Percentiles rank a stretch among this genome's conserved stretches.
These are phyloP conservation scores for Thysanoteuthis rhombus DNA, from an alignment of 2,888 invertebrate genomes.

Conservation along the genomic window DNA sequence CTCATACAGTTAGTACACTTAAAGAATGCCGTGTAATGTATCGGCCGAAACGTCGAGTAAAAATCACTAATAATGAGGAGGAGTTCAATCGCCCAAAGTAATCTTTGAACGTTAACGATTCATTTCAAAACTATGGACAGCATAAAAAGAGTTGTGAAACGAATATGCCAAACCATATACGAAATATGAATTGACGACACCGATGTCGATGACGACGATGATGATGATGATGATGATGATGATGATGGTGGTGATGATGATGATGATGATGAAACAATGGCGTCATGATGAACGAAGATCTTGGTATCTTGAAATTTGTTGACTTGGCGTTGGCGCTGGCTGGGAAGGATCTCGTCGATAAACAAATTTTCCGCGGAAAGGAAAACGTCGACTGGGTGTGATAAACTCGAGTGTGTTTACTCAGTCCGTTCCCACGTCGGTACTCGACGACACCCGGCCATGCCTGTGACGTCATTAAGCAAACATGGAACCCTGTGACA, in stretches of 20 bases:
- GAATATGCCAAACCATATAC: too few relatives aligned
- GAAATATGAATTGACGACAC: too few relatives aligned
- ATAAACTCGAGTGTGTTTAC: neutral
- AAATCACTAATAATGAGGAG: too few relatives aligned
- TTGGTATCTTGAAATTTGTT: neutral
- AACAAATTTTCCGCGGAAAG: neutral
- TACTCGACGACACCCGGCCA: neutral
- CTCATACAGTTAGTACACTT: too few relatives aligned
- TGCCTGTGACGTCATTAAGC: neutral
- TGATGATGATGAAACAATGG: neutral
- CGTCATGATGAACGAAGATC: neutral
- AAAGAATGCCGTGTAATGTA: too few relatives aligned
- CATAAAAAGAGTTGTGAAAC: too few relatives aligned
- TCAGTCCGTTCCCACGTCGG: neutral
- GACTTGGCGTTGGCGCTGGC: neutral
- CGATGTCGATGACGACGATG: too few relatives aligned
- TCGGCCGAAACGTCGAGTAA: too few relatives aligned
- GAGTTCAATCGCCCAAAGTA: too few relatives aligned
- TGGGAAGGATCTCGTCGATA: neutral
- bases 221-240: too few relatives aligned
- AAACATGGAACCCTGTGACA: conserved; percentile 12
- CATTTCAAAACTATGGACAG: too few relatives aligned
- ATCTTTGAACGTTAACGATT: too few relatives aligned
- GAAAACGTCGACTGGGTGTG: neutral
- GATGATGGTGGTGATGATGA: neutral